phyloP scores from a whole-genome alignment of 2,888 invertebrate genomes.

The Leptothorax acervorum region DNA sequence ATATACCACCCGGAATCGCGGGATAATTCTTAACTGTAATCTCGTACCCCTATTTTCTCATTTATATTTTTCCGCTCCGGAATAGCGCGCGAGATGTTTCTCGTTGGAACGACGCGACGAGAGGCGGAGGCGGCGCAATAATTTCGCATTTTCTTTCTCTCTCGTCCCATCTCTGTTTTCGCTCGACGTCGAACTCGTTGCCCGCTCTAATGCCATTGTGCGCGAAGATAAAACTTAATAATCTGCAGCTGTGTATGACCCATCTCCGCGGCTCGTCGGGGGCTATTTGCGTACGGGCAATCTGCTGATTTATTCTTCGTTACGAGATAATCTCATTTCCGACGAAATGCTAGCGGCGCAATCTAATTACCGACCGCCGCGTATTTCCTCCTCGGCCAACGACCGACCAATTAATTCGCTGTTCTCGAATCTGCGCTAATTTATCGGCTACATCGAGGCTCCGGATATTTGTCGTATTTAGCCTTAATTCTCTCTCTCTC shows the following conservation, averaged over 20 bases:
- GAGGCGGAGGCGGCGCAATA: conserved; percentile 39
- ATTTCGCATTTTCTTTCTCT: conserved; percentile 54
- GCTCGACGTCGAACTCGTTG: conserved; percentile 3
- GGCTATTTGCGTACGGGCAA: conserved; percentile 61
- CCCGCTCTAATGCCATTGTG: conserved; percentile 42
- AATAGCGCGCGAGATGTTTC: not conserved
- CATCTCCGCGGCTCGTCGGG: conserved; percentile 49
- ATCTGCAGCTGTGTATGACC: conserved; percentile 71
- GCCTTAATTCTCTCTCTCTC: not conserved
- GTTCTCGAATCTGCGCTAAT: conserved; percentile 42
- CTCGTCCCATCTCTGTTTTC: conserved; percentile 46
- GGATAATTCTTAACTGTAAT: not conserved
- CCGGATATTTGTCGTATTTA: conserved; percentile 28
- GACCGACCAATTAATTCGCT: conserved; percentile 53
- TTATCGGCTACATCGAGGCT: conserved; percentile 23
- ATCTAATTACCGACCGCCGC: conserved; percentile 55
- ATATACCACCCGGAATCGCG: not conserved
- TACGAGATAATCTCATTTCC: conserved; percentile 65
- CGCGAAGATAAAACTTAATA: conserved; percentile 56
- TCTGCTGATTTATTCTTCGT: conserved; percentile 57
- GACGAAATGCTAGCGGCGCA: conserved; percentile 60
- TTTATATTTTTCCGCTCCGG: not conserved
- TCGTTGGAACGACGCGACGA: not conserved
- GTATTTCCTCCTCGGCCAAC: conserved; percentile 69
- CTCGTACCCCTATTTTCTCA: not conserved